Base-by-base conservation (phyloP, 2,797 vertebrate species). In the Ataeniobius toweri region DNA sequence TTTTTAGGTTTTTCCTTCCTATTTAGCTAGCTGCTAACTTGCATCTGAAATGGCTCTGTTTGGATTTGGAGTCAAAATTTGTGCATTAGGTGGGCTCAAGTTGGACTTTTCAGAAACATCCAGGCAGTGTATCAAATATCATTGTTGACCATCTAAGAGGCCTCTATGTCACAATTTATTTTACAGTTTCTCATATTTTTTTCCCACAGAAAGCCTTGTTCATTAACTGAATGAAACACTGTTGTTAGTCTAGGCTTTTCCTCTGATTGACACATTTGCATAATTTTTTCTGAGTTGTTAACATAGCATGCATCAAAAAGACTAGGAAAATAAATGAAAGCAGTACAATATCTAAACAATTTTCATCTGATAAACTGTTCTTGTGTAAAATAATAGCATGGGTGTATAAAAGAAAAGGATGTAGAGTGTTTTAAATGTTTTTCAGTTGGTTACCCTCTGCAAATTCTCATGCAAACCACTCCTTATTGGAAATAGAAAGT, bases 401-500 rank as follows among this genome's bases (percentile, higher is more conserved):
- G 63, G 36, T 22, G 13, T 20, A 14, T n/a, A 44, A 44, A 13
- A 44, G 36, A 68, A 68, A n/a, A 44, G 39, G 24, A 69, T 16
- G 12, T 44, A 53, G 51, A 53, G 51, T 53, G 36, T 18, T 53
- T 44, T 24, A 46, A 46, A 69, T 69, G 46, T n/a, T 5, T 44
- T n/a, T 46, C 3, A 20, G 10, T 46, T 6, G 24, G 67, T 69
- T 4, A 6, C 41, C 18, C 8, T 65, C 18, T 39, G 5, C 12
- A 39, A 20, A 36, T 71, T 22, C 48, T 28, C 24, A 41, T 14
- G 13, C 26, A 63, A n/a, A 39, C 48, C 51, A 20, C 36, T 72
- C 24, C 20, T 61, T 44, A 12, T n/a, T 77, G 22, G 56, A 68
- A 75, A 74, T 12, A 77, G 58, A 59, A 16, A 14, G 55, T 50